Conservation (phyloP, 2,888 invertebrate genomes). For the Sinodicranocentrus sp. region DNA sequence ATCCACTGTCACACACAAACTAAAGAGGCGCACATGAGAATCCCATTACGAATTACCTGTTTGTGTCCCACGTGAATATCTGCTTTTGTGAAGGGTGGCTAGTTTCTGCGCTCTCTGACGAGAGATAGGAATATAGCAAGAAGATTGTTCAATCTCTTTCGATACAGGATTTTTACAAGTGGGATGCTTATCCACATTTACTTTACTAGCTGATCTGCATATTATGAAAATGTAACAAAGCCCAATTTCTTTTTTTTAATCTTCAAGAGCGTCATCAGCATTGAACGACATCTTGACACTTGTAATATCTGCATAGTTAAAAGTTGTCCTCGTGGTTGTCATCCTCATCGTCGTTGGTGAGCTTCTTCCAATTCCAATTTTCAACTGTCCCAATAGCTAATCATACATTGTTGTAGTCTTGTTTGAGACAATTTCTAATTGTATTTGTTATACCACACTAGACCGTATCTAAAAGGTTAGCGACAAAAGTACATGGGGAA, state of each 20-base stretch:
- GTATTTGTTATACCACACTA: not conserved
- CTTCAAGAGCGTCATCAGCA: constrained; percentile 34
- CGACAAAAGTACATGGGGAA: constrained; percentile 7
- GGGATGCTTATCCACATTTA: not conserved
- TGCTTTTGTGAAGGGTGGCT: constrained; percentile 27
- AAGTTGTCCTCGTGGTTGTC: constrained; percentile 57
- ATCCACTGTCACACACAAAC: not conserved
- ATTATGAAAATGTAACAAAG: constrained; percentile 40
- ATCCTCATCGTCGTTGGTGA: constrained; percentile 35
- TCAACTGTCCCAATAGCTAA: not conserved
- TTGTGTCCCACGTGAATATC: constrained; percentile 36
- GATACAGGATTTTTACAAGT: not conserved
- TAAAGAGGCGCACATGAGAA: not conserved
- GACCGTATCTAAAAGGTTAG: not conserved
- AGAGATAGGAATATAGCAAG: not conserved
- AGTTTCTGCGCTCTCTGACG: constrained; percentile 25
- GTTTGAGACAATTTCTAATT: constrained; percentile 15
- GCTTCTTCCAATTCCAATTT: constrained; percentile 49
- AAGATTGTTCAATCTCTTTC: not conserved
- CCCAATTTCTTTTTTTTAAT: constrained; percentile 31
- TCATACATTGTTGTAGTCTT: too few species aligned
- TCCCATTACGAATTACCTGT: constrained; percentile 16
- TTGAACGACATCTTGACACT: constrained; percentile 52
- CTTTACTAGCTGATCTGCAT: constrained; percentile 35
- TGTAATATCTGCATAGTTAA: constrained; percentile 51